Evolutionary conservation across 2,888 invertebrate genomes (phyloP).

Genomic region (Latrodectus elegans): DNA sequence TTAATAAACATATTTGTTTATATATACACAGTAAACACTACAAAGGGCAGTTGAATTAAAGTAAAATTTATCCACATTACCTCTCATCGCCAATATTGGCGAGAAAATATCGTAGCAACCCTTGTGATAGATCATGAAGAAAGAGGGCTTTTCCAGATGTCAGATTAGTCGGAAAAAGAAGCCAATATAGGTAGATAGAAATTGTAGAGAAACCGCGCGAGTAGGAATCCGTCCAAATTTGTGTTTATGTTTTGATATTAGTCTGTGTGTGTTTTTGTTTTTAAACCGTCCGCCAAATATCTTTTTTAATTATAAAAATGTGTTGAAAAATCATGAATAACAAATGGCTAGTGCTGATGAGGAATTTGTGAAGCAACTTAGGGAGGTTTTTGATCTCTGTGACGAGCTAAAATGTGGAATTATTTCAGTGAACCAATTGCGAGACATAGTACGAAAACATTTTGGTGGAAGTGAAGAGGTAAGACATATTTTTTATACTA

Average conservation of each 20-base stretch:
- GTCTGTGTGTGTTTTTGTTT: not conserved
- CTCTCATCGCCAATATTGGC: too few relatives aligned
- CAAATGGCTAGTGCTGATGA: conserved; percentile 61
- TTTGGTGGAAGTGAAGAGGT: conserved; percentile 69
- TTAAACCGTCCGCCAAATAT: not conserved
- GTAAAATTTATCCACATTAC: too few relatives aligned
- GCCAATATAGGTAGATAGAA: not conserved
- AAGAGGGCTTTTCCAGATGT: too few relatives aligned
- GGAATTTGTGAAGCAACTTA: conserved; percentile 64
- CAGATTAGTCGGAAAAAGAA: not conserved
- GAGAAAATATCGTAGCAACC: too few relatives aligned
- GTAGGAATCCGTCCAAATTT: not conserved
- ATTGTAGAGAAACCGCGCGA: not conserved
- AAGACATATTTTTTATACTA: conserved; percentile 5
- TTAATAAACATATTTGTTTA: too few relatives aligned
- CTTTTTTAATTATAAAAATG: conserved; percentile 8
- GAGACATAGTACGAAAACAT: conserved; percentile 63
- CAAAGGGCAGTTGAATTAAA: too few relatives aligned
- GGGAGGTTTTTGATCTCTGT: conserved; percentile 69
- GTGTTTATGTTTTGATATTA: not conserved
- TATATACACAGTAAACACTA: too few relatives aligned
- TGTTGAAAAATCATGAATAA: conserved; percentile 41
- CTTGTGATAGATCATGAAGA: too few relatives aligned
- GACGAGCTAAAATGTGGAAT: conserved; percentile 68
- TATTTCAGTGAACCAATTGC: conserved; percentile 66